Base-by-base conservation (phyloP, 2,797 vertebrate genomes). In the Chiloscyllium punctatum region DNA sequence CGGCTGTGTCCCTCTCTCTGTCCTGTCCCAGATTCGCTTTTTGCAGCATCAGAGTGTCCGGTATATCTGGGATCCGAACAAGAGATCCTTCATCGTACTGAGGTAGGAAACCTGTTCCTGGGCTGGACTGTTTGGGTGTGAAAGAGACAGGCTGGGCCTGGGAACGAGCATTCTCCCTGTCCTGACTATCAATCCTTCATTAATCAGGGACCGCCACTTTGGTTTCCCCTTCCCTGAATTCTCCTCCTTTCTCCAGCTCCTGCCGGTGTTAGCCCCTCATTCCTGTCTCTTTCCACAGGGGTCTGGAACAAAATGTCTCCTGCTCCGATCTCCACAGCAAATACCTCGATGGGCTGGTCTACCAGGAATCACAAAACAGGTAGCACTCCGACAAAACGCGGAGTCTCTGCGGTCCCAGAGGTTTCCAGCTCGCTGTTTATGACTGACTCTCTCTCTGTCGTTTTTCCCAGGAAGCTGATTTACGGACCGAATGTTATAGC, bases 41-140 rank as follows among this genome's bases (percentile, higher is more conserved):
- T 8, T 88, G 3, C 48, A 88, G 8, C 86, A 88, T 25, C 86
- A 88, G 6, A 53, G 86, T 88, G 27, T 88, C 48, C 86, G 86
- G 23, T 88, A 88, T 48, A 88, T 88, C 48, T 88, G 86, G 86
- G 86, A 88, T 51, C 86, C 86, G 48, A 88, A 53, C 86, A 88
- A 88, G 8, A 23, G 86, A 53, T 51, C 86, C 48, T 88, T 88
- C 86, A 30, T 88, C 25, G 25, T 53, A 23, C 86, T 88, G 23
- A 88, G 86, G 86, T 82, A 82, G 15, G 77, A 37, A 82, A 4
- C 53, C 53, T 57, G 53, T 57, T 57, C 53, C 53, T 57, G 53
- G 53, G 3, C 53, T 4, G 53, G 4, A 4, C 53, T 57, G 53
- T 57, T 53, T 48, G 42, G 42, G 48, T 48, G 33, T 82, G 11